A percentile compares a stretch with the other conserved stretches of the same genome.
These are phyloP conservation scores for Tridacna crocea DNA, from an alignment of 2,888 invertebrate genomes.

Conservation along the genomic window DNA sequence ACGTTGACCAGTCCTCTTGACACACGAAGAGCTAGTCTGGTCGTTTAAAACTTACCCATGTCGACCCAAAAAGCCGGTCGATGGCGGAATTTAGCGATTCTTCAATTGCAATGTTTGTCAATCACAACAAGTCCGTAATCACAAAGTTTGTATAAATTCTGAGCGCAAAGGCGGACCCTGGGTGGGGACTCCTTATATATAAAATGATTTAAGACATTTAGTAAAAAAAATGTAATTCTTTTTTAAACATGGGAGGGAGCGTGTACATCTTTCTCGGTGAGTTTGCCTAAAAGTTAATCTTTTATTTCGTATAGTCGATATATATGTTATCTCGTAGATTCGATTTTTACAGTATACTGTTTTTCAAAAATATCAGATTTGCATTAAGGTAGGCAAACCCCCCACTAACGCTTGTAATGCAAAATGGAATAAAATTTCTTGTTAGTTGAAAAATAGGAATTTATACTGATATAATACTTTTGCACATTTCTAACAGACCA, in stretches of 20 bases:
- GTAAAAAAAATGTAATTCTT: not conserved
- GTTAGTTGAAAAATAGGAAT: too few relatives aligned
- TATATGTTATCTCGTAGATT: not conserved
- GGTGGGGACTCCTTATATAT: not conserved
- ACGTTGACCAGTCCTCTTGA: not conserved
- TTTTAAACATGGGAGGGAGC: constrained; percentile 2
- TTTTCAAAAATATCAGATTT: not conserved
- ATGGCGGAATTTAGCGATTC: constrained; percentile 46
- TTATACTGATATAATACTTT: too few relatives aligned
- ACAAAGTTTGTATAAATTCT: constrained; percentile 34
- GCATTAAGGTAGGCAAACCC: too few relatives aligned
- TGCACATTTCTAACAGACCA: too few relatives aligned
- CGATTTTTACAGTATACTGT: not conserved
- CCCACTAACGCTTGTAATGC: not conserved
- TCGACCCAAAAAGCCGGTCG: not conserved
- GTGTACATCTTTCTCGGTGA: not conserved
- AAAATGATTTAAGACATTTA: not conserved
- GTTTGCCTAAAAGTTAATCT: not conserved
- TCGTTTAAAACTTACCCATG: not conserved
- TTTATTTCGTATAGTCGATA: not conserved
- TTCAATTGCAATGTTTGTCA: constrained; percentile 45
- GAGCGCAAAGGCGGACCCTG: not conserved
- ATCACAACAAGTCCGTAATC: constrained; percentile 45
- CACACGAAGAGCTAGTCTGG: not conserved
- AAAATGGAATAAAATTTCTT: not conserved